These are phyloP conservation scores for Leptinotarsa juncta DNA, from an alignment of 2,888 invertebrate species.

Conservation along the genomic window DNA sequence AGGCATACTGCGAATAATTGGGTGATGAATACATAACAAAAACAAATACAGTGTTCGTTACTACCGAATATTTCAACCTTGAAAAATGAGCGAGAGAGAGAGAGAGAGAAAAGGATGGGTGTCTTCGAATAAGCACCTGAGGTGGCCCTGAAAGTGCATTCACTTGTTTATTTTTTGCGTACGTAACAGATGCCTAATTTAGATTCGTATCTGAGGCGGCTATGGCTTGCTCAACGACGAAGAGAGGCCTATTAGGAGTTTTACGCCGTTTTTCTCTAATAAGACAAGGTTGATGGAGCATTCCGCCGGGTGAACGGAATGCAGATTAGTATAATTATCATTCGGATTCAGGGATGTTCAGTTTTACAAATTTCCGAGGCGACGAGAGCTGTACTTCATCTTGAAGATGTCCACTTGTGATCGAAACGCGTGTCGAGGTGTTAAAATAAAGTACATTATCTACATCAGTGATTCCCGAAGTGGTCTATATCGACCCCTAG, in stretches of 20 bases:
- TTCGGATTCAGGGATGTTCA: neutral
- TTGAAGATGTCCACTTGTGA: no score
- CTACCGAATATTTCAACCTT: conserved; percentile 12
- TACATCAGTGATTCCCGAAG: no score
- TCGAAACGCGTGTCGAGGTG: no score
- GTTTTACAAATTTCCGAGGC: neutral
- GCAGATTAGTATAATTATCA: neutral
- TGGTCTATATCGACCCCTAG: no score
- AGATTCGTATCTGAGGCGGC: conserved; percentile 30
- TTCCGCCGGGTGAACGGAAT: neutral
- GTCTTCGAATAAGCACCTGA: conserved; percentile 38
- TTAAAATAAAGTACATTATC: no score
- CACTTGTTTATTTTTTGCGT: conserved; percentile 39
- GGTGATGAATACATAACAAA: conserved; percentile 37
- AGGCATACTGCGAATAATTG: conserved; percentile 33
- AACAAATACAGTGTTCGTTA: conserved; percentile 25
- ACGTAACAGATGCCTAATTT: conserved; percentile 39
- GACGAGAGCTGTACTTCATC: no score
- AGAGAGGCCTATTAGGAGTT: conserved; percentile 9
- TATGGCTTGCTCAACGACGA: conserved; percentile 11
- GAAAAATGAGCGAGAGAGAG: neutral
- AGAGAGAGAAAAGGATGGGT: conserved; percentile 2
- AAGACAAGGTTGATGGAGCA: neutral
- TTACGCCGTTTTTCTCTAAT: conserved; percentile 13
- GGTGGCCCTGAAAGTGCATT: conserved; percentile 44